Evolutionary conservation across 2,113 vertebrate genomes (phyloP), one percentile per base, ranked within the genome.

Genomic region (Bostrychus sinensis): DNA sequence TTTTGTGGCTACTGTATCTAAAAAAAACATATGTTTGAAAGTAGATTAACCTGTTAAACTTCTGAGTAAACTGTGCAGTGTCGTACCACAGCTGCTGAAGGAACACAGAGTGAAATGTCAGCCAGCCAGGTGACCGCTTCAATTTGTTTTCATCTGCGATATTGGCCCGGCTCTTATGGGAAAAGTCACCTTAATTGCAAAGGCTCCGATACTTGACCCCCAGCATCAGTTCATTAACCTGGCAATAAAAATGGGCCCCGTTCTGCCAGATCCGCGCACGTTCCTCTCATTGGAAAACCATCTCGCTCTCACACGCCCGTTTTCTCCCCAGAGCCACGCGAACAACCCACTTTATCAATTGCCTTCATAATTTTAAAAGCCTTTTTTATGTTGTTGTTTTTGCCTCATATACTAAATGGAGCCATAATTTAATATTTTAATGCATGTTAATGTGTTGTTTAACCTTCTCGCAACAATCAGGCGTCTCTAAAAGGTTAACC

Each of bases 401-500:
- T 90, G 88, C 86, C 86, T 89, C 89, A 91, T 91, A 91, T 79
- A 90, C 87, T 81, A 90, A 92, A 92, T 91, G 90, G 90, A 92
- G 80, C 83, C 92, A 91, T 93, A 86, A 92, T 92, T 92, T 91
- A 91, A 91, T 89, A 90, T 93, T 92, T 93, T 88, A 92, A 92
- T 91, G 88, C 91, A 91, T 90, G 91, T 92, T 93, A 92, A 93
- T 93, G 91, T 89, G 89, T 90, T 91, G 90, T 92, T 92, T 91
- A 91, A 93, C 90, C 91, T 93, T 92, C 89, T 89, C 78, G 75
- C 89, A 90, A 92, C 90, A 90, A 92, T 92, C 88, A 89, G 87
- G 76, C 79, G 70, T 86, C 90, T 91, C 79, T 91, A 88, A 94
- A 95, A 95, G 93, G 94, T 94, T 94, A 94, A 95, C 91, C 93